These are phyloP conservation scores for Scleropages formosus DNA, from an alignment of 2,797 vertebrate species.

Conservation along the genomic window DNA sequence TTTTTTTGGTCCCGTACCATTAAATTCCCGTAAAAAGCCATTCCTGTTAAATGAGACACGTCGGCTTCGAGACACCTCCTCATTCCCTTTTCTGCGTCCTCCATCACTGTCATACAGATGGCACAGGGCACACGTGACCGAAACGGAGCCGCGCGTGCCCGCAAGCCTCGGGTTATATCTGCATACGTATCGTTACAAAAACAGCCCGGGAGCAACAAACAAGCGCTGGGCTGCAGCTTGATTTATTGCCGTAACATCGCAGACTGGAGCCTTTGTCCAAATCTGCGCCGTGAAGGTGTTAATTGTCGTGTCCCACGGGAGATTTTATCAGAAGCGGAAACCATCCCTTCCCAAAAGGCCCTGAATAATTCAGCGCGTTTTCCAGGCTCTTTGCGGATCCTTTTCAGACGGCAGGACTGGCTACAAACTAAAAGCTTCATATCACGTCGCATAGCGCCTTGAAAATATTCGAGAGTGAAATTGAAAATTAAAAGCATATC, in stretches of 20 bases:
- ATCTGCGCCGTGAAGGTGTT: neutral
- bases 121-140: neutral
- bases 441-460: constrained; percentile 21
- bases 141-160: neutral
- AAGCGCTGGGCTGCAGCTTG: neutral
- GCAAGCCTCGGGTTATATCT: neutral
- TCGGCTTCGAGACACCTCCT: constrained; percentile 45
- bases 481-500: constrained; percentile 41
- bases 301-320: neutral
- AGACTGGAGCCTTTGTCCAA: neutral
- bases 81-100: constrained; percentile 30
- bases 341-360: neutral
- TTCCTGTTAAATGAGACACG: constrained; percentile 50
- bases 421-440: constrained; percentile 25
- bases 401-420: constrained; percentile 5
- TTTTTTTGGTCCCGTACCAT: constrained; percentile 36
- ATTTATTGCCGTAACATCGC: neutral
- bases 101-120: neutral
- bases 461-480: constrained; percentile 36
- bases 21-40: constrained; percentile 49
- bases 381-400: neutral
- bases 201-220: too few species aligned
- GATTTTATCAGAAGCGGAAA: neutral
- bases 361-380: neutral
- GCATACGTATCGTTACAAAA: neutral